phyloP scores from a whole-genome alignment of 2,113 vertebrate species.

The Calyptommatus sinebrachiatus region DNA sequence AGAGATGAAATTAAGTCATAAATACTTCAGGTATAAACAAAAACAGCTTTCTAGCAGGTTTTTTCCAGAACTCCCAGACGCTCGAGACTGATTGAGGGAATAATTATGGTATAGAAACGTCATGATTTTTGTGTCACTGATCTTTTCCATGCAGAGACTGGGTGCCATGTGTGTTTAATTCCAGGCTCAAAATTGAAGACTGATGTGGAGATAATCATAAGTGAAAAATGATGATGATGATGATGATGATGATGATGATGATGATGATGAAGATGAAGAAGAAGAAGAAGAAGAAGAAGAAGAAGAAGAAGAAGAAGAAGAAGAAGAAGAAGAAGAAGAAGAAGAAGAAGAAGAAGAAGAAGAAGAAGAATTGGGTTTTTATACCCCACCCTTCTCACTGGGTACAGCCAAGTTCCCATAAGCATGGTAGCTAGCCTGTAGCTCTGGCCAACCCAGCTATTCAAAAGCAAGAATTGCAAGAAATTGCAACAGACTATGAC shows the following conservation, averaged over 20 bases:
- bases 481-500: too few relatives aligned
- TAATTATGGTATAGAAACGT: constrained; percentile 55
- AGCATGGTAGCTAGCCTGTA: not conserved
- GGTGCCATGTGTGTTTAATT: constrained; percentile 70
- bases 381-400: too few relatives aligned
- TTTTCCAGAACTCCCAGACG: constrained; percentile 44
- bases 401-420: constrained; percentile 58
- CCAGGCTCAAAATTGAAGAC: constrained; percentile 70
- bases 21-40: constrained; percentile 15
- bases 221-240: constrained; percentile 70
- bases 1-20: constrained; percentile 9
- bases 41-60: constrained; percentile 30
- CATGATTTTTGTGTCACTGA: constrained; percentile 64
- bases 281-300: too few relatives aligned
- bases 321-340: too few relatives aligned
- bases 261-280: too few relatives aligned
- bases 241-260: too few relatives aligned
- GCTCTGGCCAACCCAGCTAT: too few relatives aligned
- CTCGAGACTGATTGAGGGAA: constrained; percentile 41
- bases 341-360: too few relatives aligned
- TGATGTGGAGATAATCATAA: constrained; percentile 71
- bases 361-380: too few relatives aligned
- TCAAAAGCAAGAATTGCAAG: too few relatives aligned
- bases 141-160: constrained; percentile 64
- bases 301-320: not conserved